These are phyloP conservation scores for Drosophila parthenogenetica DNA, from an alignment of 2,888 invertebrate species.

Conservation along the genomic window DNA sequence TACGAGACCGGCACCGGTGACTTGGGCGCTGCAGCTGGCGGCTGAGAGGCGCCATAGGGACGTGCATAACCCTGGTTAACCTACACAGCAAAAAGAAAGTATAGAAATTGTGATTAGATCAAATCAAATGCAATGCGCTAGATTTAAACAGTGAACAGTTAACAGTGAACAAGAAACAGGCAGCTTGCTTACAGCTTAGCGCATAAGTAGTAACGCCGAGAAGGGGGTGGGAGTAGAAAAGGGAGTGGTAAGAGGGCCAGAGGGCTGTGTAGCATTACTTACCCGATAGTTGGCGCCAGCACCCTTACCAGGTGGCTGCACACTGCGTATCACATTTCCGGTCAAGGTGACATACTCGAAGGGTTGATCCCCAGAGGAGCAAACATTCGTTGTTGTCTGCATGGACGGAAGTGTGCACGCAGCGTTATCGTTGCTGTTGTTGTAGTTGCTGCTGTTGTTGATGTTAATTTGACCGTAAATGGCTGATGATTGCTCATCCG, in stretches of 20 bases:
- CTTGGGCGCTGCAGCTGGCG: slow-evolving; percentile 81
- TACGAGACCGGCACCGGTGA: slow-evolving; percentile 83
- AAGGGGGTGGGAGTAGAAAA: neutral
- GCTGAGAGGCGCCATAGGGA: slow-evolving; percentile 81
- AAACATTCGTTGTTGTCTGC: slow-evolving; percentile 42
- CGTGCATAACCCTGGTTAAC: slow-evolving; percentile 84
- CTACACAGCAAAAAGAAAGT: slow-evolving; percentile 51
- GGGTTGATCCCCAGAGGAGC: slow-evolving; percentile 68
- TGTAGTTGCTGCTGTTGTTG: slow-evolving; percentile 45
- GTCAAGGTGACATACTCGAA: slow-evolving; percentile 84
- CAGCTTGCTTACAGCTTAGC: slow-evolving; percentile 3
- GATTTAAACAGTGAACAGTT: neutral
- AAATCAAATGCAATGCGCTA: neutral
- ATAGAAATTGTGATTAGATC: neutral
- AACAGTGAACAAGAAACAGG: slow-evolving; percentile 13
- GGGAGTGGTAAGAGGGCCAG: neutral
- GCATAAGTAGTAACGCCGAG: neutral
- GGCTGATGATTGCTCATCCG: slow-evolving; percentile 71
- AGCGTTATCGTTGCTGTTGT: slow-evolving; percentile 34
- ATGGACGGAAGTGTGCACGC: slow-evolving; percentile 45
- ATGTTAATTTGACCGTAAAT: slow-evolving; percentile 68
- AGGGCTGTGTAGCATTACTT: slow-evolving; percentile 51
- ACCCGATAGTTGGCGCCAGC: slow-evolving; percentile 82
- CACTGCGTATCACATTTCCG: slow-evolving; percentile 85
- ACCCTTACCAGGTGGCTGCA: slow-evolving; percentile 85